phyloP scores from a whole-genome alignment of 2,113 vertebrate species.

The Antennarius striatus region DNA sequence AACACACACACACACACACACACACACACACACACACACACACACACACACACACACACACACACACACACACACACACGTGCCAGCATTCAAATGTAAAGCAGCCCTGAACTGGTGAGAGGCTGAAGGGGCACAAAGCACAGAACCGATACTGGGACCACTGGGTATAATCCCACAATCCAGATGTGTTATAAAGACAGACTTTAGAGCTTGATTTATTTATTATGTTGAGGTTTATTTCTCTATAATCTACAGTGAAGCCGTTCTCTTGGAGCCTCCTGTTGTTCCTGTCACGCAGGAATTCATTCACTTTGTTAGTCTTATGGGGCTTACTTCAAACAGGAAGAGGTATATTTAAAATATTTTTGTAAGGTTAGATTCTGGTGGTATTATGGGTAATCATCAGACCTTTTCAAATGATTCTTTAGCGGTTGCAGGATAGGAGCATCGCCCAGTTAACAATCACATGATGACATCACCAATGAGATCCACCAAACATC shows the following conservation, averaged over 20 bases:
- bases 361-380: no score
- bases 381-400: no score
- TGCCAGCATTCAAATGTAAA: conserved; percentile 53
- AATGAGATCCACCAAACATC: no score
- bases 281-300: no score
- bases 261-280: no score
- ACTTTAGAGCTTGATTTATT: background rate
- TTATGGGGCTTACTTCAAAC: no score
- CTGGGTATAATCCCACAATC: background rate
- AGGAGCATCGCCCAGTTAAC: no score
- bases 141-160: background rate
- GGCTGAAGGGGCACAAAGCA: conserved; percentile 6
- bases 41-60: conserved; percentile 21
- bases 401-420: no score
- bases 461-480: no score
- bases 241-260: background rate
- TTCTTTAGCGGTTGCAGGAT: no score
- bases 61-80: conserved; percentile 23
- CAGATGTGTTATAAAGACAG: background rate
- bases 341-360: no score
- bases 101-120: conserved; percentile 6
- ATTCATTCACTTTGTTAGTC: no score
- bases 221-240: background rate
- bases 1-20: conserved; percentile 9
- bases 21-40: conserved; percentile 17